Percentiles rank a stretch among this genome's conserved stretches.
phyloP scores from a whole-genome alignment of 2,888 invertebrate genomes.

The Diadegma fenestrale region DNA sequence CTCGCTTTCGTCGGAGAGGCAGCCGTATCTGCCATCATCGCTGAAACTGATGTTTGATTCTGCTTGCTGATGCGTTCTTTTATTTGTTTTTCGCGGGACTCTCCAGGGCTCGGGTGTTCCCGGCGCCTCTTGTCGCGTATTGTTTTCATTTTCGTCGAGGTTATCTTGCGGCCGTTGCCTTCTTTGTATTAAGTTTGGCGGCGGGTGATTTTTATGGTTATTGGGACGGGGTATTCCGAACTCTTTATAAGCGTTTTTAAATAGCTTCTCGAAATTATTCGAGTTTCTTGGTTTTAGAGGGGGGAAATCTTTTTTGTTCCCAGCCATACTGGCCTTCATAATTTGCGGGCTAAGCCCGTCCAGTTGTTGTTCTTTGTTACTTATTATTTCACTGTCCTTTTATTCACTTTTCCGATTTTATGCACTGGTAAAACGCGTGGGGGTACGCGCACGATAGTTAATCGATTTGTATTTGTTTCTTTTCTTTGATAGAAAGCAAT shows the following conservation, averaged over 20 bases:
- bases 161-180: background rate
- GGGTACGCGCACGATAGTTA: too few relatives aligned
- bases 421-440: too few relatives aligned
- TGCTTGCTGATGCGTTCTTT: background rate
- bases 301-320: slow-evolving; percentile 6
- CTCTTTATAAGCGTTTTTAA: slow-evolving; percentile 15
- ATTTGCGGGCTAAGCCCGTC: too few relatives aligned
- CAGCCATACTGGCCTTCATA: background rate
- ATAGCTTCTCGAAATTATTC: background rate
- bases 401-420: too few relatives aligned
- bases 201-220: background rate
- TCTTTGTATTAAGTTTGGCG: background rate
- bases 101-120: background rate
- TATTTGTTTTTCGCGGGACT: slow-evolving; percentile 8
- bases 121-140: background rate
- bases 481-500: too few relatives aligned
- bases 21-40: background rate
- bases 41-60: background rate
- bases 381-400: too few relatives aligned
- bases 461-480: too few relatives aligned
- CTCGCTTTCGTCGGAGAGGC: slow-evolving; percentile 25
- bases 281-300: slow-evolving; percentile 13
- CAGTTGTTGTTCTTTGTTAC: too few relatives aligned
- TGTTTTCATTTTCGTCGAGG: background rate
- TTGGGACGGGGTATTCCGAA: background rate